Conservation (phyloP, 2,113 vertebrate genomes). For the Myrmophylax atrothorax region DNA sequence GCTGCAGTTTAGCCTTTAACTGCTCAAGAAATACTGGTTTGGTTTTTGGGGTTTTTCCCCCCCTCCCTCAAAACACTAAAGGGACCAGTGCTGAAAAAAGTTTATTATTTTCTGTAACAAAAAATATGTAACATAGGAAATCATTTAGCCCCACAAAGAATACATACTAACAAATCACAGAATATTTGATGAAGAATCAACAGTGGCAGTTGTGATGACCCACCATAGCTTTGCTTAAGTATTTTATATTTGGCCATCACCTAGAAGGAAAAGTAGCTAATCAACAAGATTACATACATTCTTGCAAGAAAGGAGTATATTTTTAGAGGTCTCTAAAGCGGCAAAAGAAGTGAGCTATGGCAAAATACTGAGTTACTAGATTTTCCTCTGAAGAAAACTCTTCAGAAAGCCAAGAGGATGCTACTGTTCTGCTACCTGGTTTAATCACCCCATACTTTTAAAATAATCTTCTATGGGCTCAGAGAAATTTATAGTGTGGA, state of each 20-base stretch:
- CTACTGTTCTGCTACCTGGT: background rate
- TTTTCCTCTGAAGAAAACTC: background rate
- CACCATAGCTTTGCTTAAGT: background rate
- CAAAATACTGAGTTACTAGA: background rate
- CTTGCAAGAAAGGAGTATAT: background rate
- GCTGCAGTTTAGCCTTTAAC: background rate
- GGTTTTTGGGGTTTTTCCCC: background rate
- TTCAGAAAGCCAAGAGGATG: background rate
- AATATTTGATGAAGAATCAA: background rate
- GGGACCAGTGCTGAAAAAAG: background rate
- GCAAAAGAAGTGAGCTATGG: background rate
- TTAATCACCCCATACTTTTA: background rate
- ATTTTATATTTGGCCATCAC: background rate
- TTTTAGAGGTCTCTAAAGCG: background rate
- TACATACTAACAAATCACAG: accelerated
- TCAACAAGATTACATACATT: background rate
- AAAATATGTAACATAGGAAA: background rate
- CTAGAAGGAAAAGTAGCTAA: background rate
- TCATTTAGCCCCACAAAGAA: background rate
- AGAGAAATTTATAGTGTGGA: background rate
- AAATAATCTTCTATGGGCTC: background rate
- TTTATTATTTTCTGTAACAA: background rate
- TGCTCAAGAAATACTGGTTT: background rate
- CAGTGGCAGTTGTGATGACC: background rate
- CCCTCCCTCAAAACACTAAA: background rate